Base-by-base conservation (phyloP, 2,113 vertebrate genomes). In the Lontra canadensis region DNA sequence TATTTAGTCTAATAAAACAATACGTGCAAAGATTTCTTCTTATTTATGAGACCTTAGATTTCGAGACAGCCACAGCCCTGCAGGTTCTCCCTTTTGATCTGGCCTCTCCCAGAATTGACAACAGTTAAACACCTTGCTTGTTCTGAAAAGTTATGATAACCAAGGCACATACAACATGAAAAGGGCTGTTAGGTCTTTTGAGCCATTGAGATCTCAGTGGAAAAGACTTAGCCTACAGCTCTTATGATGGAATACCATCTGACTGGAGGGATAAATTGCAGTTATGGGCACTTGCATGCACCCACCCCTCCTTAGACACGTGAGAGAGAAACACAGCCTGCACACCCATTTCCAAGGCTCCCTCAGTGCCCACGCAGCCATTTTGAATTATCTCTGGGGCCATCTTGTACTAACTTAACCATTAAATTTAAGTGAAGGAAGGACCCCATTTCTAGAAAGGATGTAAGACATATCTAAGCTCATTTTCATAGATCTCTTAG, bases 231-330 rank as follows among this genome's bases (percentile, higher is more conserved):
- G 82, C 49, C 31, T n/a, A 29, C 31, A 63, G 57, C 26, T 29
- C 23, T 55, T 15, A 2, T 1, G 49, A 49, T 85, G 86, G 85
- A 69, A n/a, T 65, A 39, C 55, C 9, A 1, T 36, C 25, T 67
- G 3, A 15, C 31, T 52, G 74, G 47, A 4, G 17, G 26, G 14
- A 21, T 31, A 39, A 63, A 67, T 25, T 42, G 29, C 15, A 9
- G 13, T 65, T 67, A 2, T 3, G 2, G 59, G 78, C n/a, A 29
- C 4, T 57, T 20, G 13, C 25, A 9, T 31, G 13, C 78, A 25
- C 47, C 8, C 0, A 5, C 29, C 34, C 20, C 23, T 26, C 23
- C 59, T 25, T 23, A 4, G 15, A 11, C 12, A 4, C 4, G n/a
- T 11, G 29, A 29, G 42, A 52, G 78, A 34, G 20, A 52, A 11